Conservation (phyloP, 2,797 vertebrate species). For the Fringilla coelebs region DNA sequence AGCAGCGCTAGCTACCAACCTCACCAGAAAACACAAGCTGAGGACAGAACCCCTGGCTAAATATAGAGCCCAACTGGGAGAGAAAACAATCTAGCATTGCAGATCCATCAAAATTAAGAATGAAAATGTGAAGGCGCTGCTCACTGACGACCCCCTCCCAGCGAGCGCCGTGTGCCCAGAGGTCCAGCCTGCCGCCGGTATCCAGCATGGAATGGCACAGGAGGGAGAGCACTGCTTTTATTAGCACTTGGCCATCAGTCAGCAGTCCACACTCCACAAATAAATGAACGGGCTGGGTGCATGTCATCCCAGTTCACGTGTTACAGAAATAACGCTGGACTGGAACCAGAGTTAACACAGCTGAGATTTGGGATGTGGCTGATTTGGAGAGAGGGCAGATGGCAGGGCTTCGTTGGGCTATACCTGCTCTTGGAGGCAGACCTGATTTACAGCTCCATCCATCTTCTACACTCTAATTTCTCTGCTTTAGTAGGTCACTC, state of each 20-base stretch:
- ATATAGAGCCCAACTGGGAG: not conserved
- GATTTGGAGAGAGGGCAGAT: not conserved
- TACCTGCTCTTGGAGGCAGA: not conserved
- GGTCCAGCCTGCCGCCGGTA: not conserved
- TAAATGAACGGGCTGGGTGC: slow-evolving; percentile 6
- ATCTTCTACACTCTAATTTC: not conserved
- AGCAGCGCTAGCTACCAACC: slow-evolving; percentile 2
- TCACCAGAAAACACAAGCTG: not conserved
- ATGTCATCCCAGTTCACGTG: not conserved
- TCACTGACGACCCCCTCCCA: not conserved
- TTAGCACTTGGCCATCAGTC: slow-evolving; percentile 1
- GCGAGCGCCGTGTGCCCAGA: rapidly evolving
- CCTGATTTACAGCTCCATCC: not conserved
- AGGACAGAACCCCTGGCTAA: slow-evolving; percentile 36
- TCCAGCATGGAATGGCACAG: not conserved
- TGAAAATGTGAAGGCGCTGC: not conserved
- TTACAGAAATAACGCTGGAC: slow-evolving; percentile 43
- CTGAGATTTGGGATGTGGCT: not conserved
- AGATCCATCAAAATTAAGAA: not conserved
- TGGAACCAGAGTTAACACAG: slow-evolving; percentile 26
- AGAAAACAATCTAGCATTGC: not conserved
- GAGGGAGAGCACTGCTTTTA: not conserved
- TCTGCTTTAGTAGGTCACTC: not conserved
- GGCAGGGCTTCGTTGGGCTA: not conserved
- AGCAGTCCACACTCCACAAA: slow-evolving; percentile 24